Conservation (phyloP, 2,113 vertebrate genomes). For the Junco hyemalis region DNA sequence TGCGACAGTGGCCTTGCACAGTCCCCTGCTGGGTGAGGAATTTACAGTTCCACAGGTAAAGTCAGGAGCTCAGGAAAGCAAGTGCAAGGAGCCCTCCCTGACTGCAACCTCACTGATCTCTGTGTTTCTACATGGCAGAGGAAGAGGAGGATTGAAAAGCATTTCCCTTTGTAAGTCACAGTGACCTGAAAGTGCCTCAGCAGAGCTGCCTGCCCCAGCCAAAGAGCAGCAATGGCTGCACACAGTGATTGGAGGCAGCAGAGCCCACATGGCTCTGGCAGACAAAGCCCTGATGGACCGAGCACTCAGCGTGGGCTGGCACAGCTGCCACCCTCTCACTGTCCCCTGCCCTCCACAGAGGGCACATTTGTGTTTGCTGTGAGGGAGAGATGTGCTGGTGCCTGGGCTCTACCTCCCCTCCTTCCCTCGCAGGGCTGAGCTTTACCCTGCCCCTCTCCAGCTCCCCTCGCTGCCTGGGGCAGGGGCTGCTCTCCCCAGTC, state of each 20-base stretch:
- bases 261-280: background rate
- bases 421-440: accelerated
- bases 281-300: background rate
- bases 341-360: background rate
- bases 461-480: background rate
- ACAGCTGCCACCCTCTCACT: background rate
- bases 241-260: background rate
- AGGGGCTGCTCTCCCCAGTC: background rate
- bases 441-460: background rate
- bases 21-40: accelerated
- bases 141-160: background rate
- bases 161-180: background rate
- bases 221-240: background rate
- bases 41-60: background rate
- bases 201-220: background rate
- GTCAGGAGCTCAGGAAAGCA: accelerated
- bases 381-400: background rate
- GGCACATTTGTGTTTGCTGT: background rate
- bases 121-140: background rate
- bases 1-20: background rate
- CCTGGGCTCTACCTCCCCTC: accelerated
- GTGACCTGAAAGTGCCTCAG: background rate
- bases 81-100: background rate
- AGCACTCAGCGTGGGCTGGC: background rate
- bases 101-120: background rate